A percentile compares a stretch with the other conserved stretches of the same genome.
Conservation (phyloP, 2,113 vertebrate genomes). For the Indicator indicator region DNA sequence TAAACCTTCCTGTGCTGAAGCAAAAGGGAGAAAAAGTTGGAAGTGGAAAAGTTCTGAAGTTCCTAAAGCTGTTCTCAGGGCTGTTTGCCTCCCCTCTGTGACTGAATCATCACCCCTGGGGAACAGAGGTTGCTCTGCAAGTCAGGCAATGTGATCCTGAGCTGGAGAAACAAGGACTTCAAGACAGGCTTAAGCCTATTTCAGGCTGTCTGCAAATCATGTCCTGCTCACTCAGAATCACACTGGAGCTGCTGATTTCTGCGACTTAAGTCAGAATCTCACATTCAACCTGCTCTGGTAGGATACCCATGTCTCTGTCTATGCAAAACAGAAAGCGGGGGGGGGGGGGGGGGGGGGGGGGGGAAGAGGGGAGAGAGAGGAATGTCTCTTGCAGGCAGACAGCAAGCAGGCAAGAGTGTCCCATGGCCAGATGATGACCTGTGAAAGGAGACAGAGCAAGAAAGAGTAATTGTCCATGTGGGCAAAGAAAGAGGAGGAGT, state of each 20-base stretch:
- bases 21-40: not conserved
- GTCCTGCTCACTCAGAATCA: not conserved
- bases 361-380: too few relatives aligned
- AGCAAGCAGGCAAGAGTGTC: not conserved
- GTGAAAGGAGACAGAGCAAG: not conserved
- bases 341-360: too few relatives aligned
- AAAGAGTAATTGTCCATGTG: not conserved
- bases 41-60: not conserved
- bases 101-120: not conserved
- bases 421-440: not conserved
- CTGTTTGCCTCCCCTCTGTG: not conserved
- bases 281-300: not conserved
- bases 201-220: not conserved
- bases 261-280: not conserved
- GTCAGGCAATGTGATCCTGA: not conserved
- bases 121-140: not conserved
- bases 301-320: not conserved
- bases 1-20: not conserved
- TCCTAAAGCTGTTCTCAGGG: not conserved
- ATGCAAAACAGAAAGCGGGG: rapidly evolving
- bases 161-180: not conserved
- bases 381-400: not conserved
- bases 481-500: not conserved
- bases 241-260: not conserved
- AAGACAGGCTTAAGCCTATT: not conserved